Evolutionary conservation across 2,113 vertebrate genomes (phyloP).

Genomic region (Dicentrarchus labrax): DNA sequence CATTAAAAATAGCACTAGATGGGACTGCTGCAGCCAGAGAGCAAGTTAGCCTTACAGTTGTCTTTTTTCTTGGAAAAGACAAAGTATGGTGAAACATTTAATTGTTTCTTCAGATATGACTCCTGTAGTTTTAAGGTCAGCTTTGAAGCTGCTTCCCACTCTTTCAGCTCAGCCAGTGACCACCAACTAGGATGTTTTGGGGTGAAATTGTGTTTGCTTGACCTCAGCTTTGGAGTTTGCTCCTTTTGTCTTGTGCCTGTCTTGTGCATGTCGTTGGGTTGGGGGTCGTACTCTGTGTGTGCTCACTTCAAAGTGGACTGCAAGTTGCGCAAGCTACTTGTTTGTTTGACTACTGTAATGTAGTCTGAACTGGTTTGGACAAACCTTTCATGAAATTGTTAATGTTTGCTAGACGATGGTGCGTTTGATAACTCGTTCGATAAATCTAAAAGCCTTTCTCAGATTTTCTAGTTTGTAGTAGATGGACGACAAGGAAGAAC

Average conservation of each 20-base stretch:
- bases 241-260: not conserved
- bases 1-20: not conserved
- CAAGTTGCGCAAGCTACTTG: constrained; percentile 2
- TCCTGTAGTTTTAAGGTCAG: not conserved
- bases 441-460: not conserved
- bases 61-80: not conserved
- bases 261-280: not conserved
- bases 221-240: constrained; percentile 30
- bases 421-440: not conserved
- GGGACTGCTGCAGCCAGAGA: not conserved
- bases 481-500: not conserved
- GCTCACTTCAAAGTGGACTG: not conserved
- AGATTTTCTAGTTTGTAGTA: not conserved
- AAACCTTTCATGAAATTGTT: not conserved
- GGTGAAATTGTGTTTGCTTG: constrained; percentile 25
- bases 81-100: not conserved
- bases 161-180: not conserved
- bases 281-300: not conserved
- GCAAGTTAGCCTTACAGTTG: not conserved
- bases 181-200: not conserved
- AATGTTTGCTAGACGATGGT: not conserved
- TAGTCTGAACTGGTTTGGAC: constrained; percentile 5
- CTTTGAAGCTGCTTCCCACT: not conserved
- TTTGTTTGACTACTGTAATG: not conserved
- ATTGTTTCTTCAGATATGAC: not conserved